Evolutionary conservation across 23 tunicate genomes (phyloP), one percentile per base, ranked within the genome.

Genomic region (Halocynthia aurantium): DNA sequence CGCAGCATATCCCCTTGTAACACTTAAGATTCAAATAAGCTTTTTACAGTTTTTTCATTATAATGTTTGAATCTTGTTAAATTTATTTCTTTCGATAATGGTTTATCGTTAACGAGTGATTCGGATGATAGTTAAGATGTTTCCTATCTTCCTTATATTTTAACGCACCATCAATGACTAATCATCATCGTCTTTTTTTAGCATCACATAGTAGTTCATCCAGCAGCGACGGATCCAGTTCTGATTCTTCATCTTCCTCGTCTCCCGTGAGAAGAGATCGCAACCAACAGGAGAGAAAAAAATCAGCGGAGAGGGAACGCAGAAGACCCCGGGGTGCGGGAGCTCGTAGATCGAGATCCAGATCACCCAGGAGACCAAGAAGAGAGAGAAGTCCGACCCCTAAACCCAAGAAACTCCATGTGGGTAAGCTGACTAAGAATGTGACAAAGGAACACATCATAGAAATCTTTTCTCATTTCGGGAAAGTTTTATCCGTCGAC

Each of bases 381-480:
- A n/a, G 87, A 22, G 66, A 80, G 40, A 80, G 96, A 68, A 87
- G 96, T 62, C 96, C 96, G 6, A 84, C 88, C 8, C 96, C 96
- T 7, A 89, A 89, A 53, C 88, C 96, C 13, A 89, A 88, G 21
- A 89, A 89, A 69, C 78, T 89, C 0, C 96, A 89, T 57, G 70
- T 91, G 50, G 86, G 90, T 52, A 88, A 88, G 44, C 52, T 94
- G 19, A 88, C 95, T 8, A 88, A 88, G 62, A 94, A 94, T 68
- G 87, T 94, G 49, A 94, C 81, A 50, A 81, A 81, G 57, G 99
- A 94, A 71, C 99, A 94, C 70, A 61, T 94, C 53, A 57, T 22
- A 65, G 99, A 94, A 57, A 94, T 94, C 13, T 94, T 94, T 71
- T 77, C 90, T 4, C 78, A 81, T 84, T 94, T 84, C 68, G 99